Percentiles rank a stretch among this genome's conserved stretches.
Evolutionary conservation across 2,888 invertebrate species (phyloP).

Genomic region (Zygothrica quintamaculata): DNA sequence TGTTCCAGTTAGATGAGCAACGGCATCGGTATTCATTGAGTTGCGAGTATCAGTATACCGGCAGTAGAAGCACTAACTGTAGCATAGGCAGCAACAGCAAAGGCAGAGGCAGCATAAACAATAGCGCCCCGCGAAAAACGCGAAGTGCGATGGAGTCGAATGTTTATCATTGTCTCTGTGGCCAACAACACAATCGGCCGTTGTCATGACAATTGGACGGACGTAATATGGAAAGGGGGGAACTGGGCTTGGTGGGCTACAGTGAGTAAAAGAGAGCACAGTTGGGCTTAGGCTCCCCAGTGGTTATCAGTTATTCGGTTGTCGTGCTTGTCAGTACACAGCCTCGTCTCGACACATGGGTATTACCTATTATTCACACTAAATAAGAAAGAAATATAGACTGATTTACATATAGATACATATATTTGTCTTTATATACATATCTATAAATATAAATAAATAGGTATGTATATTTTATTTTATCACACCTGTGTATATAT

Average conservation of each 20-base stretch:
- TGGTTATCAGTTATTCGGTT: slow-evolving; percentile 58
- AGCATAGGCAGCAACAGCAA: slow-evolving; percentile 10
- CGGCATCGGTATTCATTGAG: slow-evolving; percentile 54
- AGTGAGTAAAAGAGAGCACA: slow-evolving; percentile 14
- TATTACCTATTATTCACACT: slow-evolving; percentile 1
- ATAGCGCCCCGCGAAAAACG: slow-evolving; percentile 43
- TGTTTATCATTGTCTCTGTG: slow-evolving; percentile 55
- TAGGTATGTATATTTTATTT: slow-evolving; percentile 22
- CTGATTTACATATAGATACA: neutral
- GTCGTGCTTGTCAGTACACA: slow-evolving; percentile 23
- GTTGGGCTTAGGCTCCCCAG: slow-evolving; percentile 37
- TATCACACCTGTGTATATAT: slow-evolving; percentile 29
- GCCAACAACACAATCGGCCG: slow-evolving; percentile 38
- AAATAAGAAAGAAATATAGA: slow-evolving; percentile 6
- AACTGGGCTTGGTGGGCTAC: slow-evolving; percentile 2
- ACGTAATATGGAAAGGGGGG: slow-evolving; percentile 15
- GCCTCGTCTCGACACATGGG: slow-evolving; percentile 14
- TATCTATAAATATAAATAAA: neutral
- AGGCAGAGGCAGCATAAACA: slow-evolving; percentile 41
- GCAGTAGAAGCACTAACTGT: slow-evolving; percentile 13
- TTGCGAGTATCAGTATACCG: slow-evolving; percentile 51
- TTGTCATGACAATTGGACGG: slow-evolving; percentile 64
- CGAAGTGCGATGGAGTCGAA: slow-evolving; percentile 40
- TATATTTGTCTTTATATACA: slow-evolving; percentile 14
- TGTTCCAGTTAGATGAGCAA: slow-evolving; percentile 76